These are phyloP conservation scores for Menidia menidia DNA, from an alignment of 2,797 vertebrate genomes.

Conservation along the genomic window DNA sequence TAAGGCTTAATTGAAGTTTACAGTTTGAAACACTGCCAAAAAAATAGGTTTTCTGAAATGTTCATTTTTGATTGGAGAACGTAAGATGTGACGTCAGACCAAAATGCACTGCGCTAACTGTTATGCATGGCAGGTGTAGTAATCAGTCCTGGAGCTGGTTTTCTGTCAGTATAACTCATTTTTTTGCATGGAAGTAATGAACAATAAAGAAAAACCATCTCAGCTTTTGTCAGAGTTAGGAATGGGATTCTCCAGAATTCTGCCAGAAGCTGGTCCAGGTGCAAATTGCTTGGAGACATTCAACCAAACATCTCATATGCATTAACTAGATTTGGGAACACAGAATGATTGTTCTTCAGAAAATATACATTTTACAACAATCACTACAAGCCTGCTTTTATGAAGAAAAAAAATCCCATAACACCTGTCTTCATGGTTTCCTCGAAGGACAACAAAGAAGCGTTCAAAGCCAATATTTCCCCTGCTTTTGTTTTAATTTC, in stretches of 20 bases:
- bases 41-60: too few species aligned
- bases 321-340: background rate
- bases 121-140: too few species aligned
- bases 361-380: background rate
- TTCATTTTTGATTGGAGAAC: too few species aligned
- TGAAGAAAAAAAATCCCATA: background rate
- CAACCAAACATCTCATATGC: background rate
- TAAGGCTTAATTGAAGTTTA: too few species aligned
- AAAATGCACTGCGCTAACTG: too few species aligned
- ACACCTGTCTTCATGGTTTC: conserved; percentile 1
- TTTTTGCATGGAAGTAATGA: background rate
- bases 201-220: background rate
- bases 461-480: conserved; percentile 24
- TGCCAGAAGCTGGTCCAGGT: background rate
- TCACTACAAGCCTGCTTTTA: background rate
- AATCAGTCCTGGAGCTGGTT: background rate
- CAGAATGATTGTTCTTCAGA: too few species aligned
- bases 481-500: conserved; percentile 17
- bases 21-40: too few species aligned
- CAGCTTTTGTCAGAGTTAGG: background rate
- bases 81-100: too few species aligned
- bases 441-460: conserved; percentile 14
- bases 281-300: background rate
- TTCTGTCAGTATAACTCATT: background rate
- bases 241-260: background rate